These are phyloP conservation scores for Microcebus griseorufus DNA, from an alignment of 2,113 vertebrate species.

Conservation along the genomic window DNA sequence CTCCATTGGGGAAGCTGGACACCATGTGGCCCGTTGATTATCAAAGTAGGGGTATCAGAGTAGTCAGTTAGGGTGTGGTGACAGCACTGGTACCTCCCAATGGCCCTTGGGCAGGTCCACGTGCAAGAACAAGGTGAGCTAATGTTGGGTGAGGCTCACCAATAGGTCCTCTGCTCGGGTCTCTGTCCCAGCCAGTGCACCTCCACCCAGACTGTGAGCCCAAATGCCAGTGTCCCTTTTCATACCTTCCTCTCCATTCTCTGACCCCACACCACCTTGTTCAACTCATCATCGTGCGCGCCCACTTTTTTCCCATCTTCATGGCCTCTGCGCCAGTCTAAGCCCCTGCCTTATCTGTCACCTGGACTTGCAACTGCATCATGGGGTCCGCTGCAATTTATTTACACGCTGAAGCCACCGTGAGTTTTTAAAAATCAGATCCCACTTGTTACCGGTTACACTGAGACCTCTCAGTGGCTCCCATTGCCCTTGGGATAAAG, in stretches of 20 bases:
- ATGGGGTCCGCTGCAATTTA: not conserved
- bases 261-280: not conserved
- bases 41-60: not conserved
- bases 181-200: rapidly evolving
- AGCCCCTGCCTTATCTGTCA: not conserved
- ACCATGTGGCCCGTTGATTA: too few species aligned
- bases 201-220: too few species aligned
- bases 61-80: not conserved
- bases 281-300: not conserved
- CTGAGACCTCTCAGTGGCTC: not conserved
- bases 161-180: rapidly evolving
- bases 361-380: not conserved
- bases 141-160: not conserved
- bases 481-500: not conserved
- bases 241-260: not conserved
- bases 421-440: not conserved
- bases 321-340: not conserved
- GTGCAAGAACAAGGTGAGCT: rapidly evolving
- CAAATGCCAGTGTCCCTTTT: not conserved
- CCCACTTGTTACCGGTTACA: not conserved
- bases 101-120: not conserved
- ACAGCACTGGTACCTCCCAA: not conserved
- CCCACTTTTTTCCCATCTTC: not conserved
- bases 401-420: not conserved
- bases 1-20: not conserved